These are phyloP conservation scores for Pyrocoelia pectoralis DNA, from an alignment of 2,888 invertebrate species.

Conservation along the genomic window DNA sequence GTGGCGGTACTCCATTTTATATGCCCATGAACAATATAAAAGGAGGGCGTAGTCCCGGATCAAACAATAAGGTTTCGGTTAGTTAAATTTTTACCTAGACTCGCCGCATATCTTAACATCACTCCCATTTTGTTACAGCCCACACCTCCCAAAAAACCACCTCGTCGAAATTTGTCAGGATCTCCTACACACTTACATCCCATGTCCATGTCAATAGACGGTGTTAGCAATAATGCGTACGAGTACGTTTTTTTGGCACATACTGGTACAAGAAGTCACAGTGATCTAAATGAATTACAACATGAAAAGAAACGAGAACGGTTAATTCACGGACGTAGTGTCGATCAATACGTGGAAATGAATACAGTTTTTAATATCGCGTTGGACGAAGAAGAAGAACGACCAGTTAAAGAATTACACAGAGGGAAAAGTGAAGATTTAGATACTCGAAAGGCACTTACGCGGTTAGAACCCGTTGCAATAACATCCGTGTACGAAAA, in stretches of 20 bases:
- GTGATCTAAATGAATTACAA: slow-evolving; percentile 73
- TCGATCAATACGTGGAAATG: slow-evolving; percentile 82
- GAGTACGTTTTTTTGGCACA: slow-evolving; percentile 71
- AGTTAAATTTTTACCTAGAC: slow-evolving; percentile 46
- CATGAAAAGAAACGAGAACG: slow-evolving; percentile 61
- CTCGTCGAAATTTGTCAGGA: slow-evolving; percentile 83
- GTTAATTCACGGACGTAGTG: slow-evolving; percentile 75
- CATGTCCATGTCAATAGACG: slow-evolving; percentile 66
- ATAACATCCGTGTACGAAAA: slow-evolving; percentile 79
- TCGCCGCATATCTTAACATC: background rate
- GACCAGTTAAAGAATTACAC: slow-evolving; percentile 53
- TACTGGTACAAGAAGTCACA: slow-evolving; percentile 74
- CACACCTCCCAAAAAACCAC: slow-evolving; percentile 89
- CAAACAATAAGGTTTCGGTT: slow-evolving; percentile 70
- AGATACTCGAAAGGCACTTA: slow-evolving; percentile 59
- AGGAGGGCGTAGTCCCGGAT: slow-evolving; percentile 65
- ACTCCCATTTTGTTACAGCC: slow-evolving; percentile 68
- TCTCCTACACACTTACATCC: slow-evolving; percentile 80
- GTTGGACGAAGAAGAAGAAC: slow-evolving; percentile 55
- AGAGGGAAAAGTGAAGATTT: slow-evolving; percentile 59
- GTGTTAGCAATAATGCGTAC: slow-evolving; percentile 68
- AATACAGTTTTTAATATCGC: slow-evolving; percentile 65
- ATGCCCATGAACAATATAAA: slow-evolving; percentile 67
- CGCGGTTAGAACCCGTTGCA: slow-evolving; percentile 70
- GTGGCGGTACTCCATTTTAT: slow-evolving; percentile 62